Conservation (phyloP, 53 echinoderm and acorn worm species). For the Temnopleurus reevesii region DNA sequence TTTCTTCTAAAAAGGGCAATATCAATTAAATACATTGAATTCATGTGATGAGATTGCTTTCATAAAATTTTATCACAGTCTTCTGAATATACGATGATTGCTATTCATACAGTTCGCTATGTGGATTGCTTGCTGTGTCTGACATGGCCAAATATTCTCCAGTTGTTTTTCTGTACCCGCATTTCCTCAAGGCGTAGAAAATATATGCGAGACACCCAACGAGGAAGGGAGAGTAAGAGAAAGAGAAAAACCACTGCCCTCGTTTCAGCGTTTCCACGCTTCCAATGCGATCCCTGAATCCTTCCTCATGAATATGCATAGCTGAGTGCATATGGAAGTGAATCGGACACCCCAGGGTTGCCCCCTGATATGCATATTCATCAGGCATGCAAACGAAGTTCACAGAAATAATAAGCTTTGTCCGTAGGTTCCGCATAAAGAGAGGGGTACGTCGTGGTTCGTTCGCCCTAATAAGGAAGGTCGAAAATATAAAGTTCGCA, state of each 20-base stretch:
- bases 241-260: neutral
- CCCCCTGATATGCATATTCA: conserved; percentile 19
- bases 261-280: neutral
- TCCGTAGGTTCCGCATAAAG: neutral
- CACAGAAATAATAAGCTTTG: conserved; percentile 31
- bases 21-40: no score
- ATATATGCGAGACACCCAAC: neutral
- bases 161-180: neutral
- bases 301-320: conserved; percentile 27
- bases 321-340: neutral
- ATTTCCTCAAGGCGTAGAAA: conserved; percentile 15
- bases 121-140: neutral
- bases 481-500: neutral
- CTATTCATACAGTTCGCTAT: no score
- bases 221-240: neutral
- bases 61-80: no score
- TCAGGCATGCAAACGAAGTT: neutral
- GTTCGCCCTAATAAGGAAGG: conserved; percentile 18
- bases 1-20: no score
- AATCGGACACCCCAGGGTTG: conserved; percentile 9
- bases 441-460: neutral
- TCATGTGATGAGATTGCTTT: no score
- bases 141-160: neutral
- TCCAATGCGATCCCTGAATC: conserved; percentile 45
- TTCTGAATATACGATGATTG: no score